Base-by-base conservation (phyloP, 2,888 invertebrate species). In the Sinotaia quadrata region DNA sequence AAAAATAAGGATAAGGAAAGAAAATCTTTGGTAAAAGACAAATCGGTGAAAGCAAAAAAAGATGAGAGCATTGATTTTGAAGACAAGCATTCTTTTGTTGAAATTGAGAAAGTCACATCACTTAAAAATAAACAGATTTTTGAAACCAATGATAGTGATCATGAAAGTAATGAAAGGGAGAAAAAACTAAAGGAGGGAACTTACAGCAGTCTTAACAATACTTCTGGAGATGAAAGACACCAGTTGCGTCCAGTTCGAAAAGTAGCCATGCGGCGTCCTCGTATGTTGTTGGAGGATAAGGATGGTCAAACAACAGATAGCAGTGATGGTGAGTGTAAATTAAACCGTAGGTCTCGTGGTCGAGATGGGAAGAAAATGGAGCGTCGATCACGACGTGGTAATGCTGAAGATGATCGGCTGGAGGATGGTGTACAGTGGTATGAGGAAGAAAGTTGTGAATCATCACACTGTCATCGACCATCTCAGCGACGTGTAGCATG, bases 341-440 rank as follows among this genome's bases (percentile, higher is more conserved):
- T 44, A 12, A 44, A 41, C 15, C 24, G 21, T 10, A 56, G 33
- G 24, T n/a, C 12, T 1, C 24, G 47, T 10, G 41, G 34, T 18
- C 18, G 49, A 33, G 7, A 18, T 18, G 33, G 57, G 49, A 51
- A 36, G 27, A 36, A 41, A 31, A n/a, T 24, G 27, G 49, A 33
- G 33, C 18, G 47, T n/a, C 10, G 37, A 52, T 18, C 31, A 34
- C 18, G 31, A 0, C 49, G 41, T 2, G 36, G 21, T 31, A 54
- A 67, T n/a, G 59, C 58, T 15, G 67, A 58, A 18, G 73, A 73
- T 1, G 73, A 73, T 7, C 66, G 76, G 36, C 68, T 78, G 52
- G 80, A 79, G 62, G 79, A 80, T 5, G 80, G 80, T 18, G 79
- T 80, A 15, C 76, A 76, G 24, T 79, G 78, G 78, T 81, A 78